phyloP scores from a whole-genome alignment of 64 coral and sea anemone species.

The Pocillopora verrucosa region DNA sequence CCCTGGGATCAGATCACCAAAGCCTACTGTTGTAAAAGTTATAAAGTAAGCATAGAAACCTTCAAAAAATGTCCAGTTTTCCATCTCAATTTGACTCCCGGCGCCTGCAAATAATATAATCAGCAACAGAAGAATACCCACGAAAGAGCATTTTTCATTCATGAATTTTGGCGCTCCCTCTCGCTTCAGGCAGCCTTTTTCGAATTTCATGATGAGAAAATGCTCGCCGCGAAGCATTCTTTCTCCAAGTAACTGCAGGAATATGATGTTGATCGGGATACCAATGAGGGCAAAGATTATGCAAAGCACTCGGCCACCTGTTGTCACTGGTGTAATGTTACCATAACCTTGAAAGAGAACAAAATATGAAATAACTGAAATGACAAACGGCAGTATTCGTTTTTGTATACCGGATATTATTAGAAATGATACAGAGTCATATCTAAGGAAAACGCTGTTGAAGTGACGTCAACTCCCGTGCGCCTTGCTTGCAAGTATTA shows the following conservation, averaged over 20 bases:
- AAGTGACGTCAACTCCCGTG: no score
- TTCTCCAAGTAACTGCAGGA: conserved; percentile 60
- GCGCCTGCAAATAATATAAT: conserved; percentile 1
- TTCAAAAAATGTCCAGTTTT: conserved; percentile 40
- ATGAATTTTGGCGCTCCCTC: conserved; percentile 22
- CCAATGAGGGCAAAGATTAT: conserved; percentile 81
- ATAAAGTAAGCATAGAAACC: conserved; percentile 64
- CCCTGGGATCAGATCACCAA: conserved; percentile 39
- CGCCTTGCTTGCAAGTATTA: no score
- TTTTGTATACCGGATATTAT: no score
- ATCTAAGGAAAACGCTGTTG: no score
- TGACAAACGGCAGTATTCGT: no score
- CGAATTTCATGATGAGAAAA: conserved; percentile 32
- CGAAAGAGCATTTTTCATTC: conserved; percentile 27
- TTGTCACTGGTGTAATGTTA: conserved; percentile 68
- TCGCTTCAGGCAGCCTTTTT: conserved; percentile 32
- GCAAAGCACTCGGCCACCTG: conserved; percentile 60
- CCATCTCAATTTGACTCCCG: not conserved
- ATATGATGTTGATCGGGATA: conserved; percentile 58
- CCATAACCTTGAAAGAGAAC: conserved; percentile 69
- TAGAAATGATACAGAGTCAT: no score
- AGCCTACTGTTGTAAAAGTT: conserved; percentile 62
- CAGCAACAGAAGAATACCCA: conserved; percentile 20
- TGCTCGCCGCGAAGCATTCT: conserved; percentile 22
- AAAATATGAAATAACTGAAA: not conserved